Conservation (phyloP, 2,888 invertebrate genomes). For the Caenorhabditis panamensis region DNA sequence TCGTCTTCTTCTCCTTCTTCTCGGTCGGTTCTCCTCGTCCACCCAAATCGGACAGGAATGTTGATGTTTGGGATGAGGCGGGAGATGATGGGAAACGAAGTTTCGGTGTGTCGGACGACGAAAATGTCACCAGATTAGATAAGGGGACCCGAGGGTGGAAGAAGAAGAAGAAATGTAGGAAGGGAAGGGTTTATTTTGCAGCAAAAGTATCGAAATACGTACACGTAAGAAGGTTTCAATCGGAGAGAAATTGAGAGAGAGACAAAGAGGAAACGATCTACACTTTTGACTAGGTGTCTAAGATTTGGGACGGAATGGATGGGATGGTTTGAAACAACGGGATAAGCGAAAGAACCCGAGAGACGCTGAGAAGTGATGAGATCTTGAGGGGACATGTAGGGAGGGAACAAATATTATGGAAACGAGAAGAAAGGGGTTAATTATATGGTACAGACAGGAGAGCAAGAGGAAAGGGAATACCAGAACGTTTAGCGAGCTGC, state of each 20-base stretch:
- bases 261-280: slow-evolving; percentile 10
- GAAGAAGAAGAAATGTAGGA: slow-evolving; percentile 8
- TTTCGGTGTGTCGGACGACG: slow-evolving; percentile 24
- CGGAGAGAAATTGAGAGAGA: slow-evolving; percentile 17
- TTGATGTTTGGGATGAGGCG: slow-evolving; percentile 24
- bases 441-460: slow-evolving; percentile 57
- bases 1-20: background rate
- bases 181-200: slow-evolving; percentile 45
- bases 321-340: slow-evolving; percentile 4
- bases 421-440: slow-evolving; percentile 6
- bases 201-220: slow-evolving; percentile 38
- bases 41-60: slow-evolving; percentile 45
- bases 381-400: slow-evolving; percentile 44
- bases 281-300: slow-evolving; percentile 32
- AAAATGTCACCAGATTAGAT: slow-evolving; percentile 51
- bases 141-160: slow-evolving; percentile 22
- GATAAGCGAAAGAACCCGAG: slow-evolving; percentile 22
- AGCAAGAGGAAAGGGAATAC: background rate
- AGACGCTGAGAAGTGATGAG: slow-evolving; percentile 25
- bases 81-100: slow-evolving; percentile 17
- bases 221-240: slow-evolving; percentile 35
- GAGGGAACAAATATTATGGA: slow-evolving; percentile 22
- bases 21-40: background rate
- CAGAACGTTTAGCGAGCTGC: slow-evolving; percentile 52
- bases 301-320: slow-evolving; percentile 2